These are phyloP conservation scores for Paracyclopina nana DNA, from an alignment of 1,140 invertebrate genomes.

Conservation along the genomic window DNA sequence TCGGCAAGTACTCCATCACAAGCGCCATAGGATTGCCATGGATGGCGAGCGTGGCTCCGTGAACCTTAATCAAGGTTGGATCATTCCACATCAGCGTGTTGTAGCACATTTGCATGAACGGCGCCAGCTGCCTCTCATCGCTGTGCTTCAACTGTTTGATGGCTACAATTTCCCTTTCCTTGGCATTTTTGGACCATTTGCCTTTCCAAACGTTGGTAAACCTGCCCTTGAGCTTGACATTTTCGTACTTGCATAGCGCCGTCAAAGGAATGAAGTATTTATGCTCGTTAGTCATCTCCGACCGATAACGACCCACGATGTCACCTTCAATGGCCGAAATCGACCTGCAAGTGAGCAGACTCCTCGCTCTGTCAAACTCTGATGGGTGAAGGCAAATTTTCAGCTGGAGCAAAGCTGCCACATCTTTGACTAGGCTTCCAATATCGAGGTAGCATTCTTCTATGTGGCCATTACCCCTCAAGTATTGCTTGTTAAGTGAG, in stretches of 20 bases:
- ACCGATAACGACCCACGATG: not conserved
- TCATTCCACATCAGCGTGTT: not conserved
- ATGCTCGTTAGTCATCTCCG: not conserved
- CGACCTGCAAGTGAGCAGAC: constrained; percentile 1
- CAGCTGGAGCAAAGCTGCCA: not conserved
- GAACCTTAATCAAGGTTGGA: not conserved
- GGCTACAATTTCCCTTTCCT: constrained; percentile 8
- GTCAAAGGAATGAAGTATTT: not conserved
- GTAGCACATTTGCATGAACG: constrained; percentile 2
- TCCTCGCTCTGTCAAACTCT: constrained; percentile 8
- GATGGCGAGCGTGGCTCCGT: not conserved
- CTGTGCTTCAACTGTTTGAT: constrained; percentile 9
- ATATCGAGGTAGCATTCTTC: not conserved
- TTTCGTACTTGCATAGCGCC: not conserved
- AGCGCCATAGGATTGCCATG: not conserved
- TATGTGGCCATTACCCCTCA: too few species aligned
- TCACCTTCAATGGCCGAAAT: not conserved
- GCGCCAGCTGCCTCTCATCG: not conserved
- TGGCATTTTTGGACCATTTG: not conserved
- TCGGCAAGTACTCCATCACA: constrained; percentile 2
- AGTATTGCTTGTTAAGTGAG: too few species aligned
- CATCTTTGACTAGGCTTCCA: not conserved
- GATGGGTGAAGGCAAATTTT: constrained; percentile 5
- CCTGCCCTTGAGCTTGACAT: not conserved
- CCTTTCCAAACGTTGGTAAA: constrained; percentile 8